Conservation (phyloP, 2,113 vertebrate genomes). For the Natator depressus region DNA sequence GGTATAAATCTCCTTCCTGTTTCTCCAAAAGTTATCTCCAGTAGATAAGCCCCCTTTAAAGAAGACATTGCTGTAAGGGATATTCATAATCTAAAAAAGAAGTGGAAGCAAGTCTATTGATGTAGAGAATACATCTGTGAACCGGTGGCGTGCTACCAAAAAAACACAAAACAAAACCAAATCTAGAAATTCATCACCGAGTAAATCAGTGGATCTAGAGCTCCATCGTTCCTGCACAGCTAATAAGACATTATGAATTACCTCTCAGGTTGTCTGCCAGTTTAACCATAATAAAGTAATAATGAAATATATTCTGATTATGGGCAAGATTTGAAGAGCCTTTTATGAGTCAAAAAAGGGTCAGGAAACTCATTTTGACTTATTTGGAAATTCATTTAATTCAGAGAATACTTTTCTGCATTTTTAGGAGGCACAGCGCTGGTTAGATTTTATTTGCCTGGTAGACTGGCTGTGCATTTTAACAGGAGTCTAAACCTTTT, state of each 20-base stretch:
- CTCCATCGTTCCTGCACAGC: not conserved
- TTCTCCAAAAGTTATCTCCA: not conserved
- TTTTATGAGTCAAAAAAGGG: conserved; percentile 1
- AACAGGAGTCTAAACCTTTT: not conserved
- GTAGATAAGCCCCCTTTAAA: not conserved
- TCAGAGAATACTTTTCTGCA: not conserved
- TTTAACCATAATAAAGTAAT: conserved; percentile 18
- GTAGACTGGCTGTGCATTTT: not conserved
- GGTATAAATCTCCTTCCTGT: not conserved
- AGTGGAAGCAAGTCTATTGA: not conserved
- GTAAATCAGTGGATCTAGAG: not conserved
- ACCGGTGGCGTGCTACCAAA: not conserved
- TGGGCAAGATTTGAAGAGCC: not conserved
- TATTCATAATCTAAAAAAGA: not conserved
- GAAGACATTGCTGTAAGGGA: not conserved
- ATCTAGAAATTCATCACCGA: not conserved
- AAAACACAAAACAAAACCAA: not conserved
- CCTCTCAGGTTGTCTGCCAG: not conserved
- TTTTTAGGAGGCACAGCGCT: not conserved
- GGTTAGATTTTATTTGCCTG: not conserved
- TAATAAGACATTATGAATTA: conserved; percentile 24
- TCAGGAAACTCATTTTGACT: not conserved
- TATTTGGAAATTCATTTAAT: not conserved
- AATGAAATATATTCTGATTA: not conserved
- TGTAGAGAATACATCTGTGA: not conserved